These are phyloP conservation scores for Drosophila mojavensis DNA, from an alignment of 1,140 invertebrate species.

Conservation along the genomic window DNA sequence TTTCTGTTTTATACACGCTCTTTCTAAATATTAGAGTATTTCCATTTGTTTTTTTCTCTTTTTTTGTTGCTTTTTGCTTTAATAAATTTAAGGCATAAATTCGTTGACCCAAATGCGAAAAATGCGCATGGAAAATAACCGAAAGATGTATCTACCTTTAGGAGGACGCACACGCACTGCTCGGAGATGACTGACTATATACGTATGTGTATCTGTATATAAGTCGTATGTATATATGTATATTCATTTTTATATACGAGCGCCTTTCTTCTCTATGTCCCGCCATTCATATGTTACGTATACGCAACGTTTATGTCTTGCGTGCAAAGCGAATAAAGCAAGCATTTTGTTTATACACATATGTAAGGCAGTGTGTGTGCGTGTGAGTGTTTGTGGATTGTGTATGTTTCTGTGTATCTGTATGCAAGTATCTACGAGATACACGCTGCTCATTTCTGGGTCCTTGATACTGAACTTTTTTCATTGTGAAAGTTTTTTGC, in stretches of 20 bases:
- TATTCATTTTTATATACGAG: neutral
- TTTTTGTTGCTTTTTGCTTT: slow-evolving; percentile 48
- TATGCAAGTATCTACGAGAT: slow-evolving; percentile 18
- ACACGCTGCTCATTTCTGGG: slow-evolving; percentile 65
- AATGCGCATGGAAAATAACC: slow-evolving; percentile 60
- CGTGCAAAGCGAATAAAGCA: slow-evolving; percentile 59
- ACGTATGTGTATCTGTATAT: neutral
- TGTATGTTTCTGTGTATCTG: neutral
- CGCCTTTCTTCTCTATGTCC: slow-evolving; percentile 37
- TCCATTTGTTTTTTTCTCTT: slow-evolving; percentile 25
- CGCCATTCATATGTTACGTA: slow-evolving; percentile 61
- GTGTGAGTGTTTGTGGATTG: neutral
- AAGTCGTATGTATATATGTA: neutral
- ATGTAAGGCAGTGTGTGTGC: neutral
- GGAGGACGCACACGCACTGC: slow-evolving; percentile 28
- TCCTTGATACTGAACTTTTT: slow-evolving; percentile 82
- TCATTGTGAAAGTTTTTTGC: slow-evolving; percentile 82
- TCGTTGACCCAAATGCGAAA: slow-evolving; percentile 54
- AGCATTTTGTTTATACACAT: slow-evolving; percentile 38
- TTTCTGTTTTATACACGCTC: slow-evolving; percentile 65
- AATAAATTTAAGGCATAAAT: slow-evolving; percentile 26
- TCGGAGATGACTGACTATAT: neutral
- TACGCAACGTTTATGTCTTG: slow-evolving; percentile 64
- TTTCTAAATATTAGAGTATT: slow-evolving; percentile 69
- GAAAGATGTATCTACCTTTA: slow-evolving; percentile 56